Percentiles rank a stretch among this genome's conserved stretches.
These are phyloP conservation scores for Rhagonycha fulva DNA, from an alignment of 2,888 invertebrate species.

Conservation along the genomic window DNA sequence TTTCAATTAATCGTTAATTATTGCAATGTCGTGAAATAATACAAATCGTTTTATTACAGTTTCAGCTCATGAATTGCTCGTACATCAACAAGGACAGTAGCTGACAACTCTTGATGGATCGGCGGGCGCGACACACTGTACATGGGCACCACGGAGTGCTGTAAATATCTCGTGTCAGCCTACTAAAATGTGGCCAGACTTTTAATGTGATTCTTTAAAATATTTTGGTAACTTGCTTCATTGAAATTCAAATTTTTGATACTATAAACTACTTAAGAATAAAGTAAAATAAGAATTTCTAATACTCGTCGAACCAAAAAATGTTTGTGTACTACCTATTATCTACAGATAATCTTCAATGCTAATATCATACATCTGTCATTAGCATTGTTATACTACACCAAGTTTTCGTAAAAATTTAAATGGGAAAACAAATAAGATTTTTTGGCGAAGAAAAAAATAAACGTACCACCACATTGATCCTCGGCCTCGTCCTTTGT, in stretches of 20 bases:
- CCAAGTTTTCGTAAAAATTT: neutral
- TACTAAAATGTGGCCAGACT: conserved; percentile 25
- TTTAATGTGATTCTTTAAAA: conserved; percentile 19
- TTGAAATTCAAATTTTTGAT: neutral
- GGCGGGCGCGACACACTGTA: conserved; percentile 39
- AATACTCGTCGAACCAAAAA: neutral
- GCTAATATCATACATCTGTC: neutral
- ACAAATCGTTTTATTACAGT: conserved; percentile 29
- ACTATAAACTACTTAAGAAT: neutral
- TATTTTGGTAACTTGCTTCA: neutral
- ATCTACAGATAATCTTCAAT: neutral
- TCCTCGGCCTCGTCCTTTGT: conserved; percentile 77
- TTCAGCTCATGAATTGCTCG: conserved; percentile 30
- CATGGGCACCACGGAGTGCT: conserved; percentile 39
- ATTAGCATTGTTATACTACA: neutral
- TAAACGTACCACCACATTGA: conserved; percentile 89
- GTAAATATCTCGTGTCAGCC: conserved; percentile 27
- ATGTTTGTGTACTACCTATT: neutral
- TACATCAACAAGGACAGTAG: conserved; percentile 41
- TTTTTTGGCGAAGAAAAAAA: conserved; percentile 1
- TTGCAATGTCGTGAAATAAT: conserved; percentile 21
- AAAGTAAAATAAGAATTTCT: neutral
- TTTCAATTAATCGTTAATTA: conserved; percentile 5
- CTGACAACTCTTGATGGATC: conserved; percentile 47
- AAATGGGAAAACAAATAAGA: neutral